These are phyloP conservation scores for Leucania comma DNA, from an alignment of 2,888 invertebrate genomes.

Conservation along the genomic window DNA sequence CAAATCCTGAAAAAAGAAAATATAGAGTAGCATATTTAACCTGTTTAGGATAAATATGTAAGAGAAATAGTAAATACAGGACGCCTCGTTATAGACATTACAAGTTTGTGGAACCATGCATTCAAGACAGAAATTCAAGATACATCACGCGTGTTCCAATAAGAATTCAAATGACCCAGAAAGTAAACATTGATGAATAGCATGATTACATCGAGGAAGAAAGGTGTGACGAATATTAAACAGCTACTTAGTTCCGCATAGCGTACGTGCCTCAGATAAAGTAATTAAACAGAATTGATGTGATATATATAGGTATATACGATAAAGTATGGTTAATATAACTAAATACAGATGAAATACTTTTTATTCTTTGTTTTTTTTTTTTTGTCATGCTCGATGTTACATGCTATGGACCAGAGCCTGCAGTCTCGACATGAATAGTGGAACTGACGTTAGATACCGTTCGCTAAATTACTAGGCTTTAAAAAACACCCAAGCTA, in stretches of 20 bases:
- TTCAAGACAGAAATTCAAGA: conserved; percentile 43
- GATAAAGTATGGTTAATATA: conserved; percentile 39
- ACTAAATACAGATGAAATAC: conserved; percentile 23
- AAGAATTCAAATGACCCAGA: conserved; percentile 54
- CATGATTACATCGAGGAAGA: conserved; percentile 61
- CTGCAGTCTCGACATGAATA: too few relatives aligned
- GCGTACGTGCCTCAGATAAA: conserved; percentile 59
- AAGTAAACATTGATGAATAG: conserved; percentile 59
- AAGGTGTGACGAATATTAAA: conserved; percentile 64
- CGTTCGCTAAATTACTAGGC: too few relatives aligned
- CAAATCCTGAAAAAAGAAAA: conserved; percentile 63
- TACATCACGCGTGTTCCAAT: conserved; percentile 47
- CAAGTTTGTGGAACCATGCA: conserved; percentile 56
- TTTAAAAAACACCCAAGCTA: background rate
- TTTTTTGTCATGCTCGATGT: conserved; percentile 24
- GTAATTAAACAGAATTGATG: conserved; percentile 57
- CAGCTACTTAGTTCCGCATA: conserved; percentile 65
- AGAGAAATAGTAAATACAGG: conserved; percentile 42
- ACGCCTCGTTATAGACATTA: conserved; percentile 36
- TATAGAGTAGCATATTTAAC: conserved; percentile 55
- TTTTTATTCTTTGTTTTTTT: conserved; percentile 6
- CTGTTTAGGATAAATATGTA: conserved; percentile 28
- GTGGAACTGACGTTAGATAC: too few relatives aligned
- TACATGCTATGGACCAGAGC: background rate
- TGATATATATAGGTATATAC: conserved; percentile 48